Base-by-base conservation (phyloP, 2,113 vertebrate species). In the Neoarius graeffei region DNA sequence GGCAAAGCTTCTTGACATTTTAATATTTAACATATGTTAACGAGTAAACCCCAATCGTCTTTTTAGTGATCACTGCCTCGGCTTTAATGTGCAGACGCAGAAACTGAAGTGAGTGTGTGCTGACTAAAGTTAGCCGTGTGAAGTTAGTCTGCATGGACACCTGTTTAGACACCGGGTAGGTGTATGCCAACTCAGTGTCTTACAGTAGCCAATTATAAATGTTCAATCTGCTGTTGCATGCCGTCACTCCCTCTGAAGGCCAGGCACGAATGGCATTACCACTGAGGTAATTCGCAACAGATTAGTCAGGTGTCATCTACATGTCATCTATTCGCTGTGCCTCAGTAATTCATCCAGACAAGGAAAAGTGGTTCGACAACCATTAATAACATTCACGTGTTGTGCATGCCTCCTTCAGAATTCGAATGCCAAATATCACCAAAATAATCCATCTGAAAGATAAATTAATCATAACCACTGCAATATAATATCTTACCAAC, bases 131-230 rank as follows among this genome's bases (percentile, higher is more conserved):
- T 79, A 69, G 80, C 86, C 3, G 25, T 9, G 14, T 85, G n/a
- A 81, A 57, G 42, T 74, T 81, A 59, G 69, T 52, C 79, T 77
- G 59, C 54, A 15, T 15, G 42, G 9, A 52, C 86, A 89, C 79
- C 81, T 89, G 88, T 73, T 77, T n/a, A 81, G n/a, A 90, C 87
- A 87, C 86, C 77, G 69, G 56, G 57, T 56, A 86, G 81, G 89
- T 92, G 73, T 83, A 85, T 80, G 88, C 62, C 81, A 91, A 83
- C 23, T 82, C 86, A 86, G 88, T 74, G 50, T 89, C 86, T 84
- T 90, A 91, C 87, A 88, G 85, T 88, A 85, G 48, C 79, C 81
- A 52, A 67, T 86, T 91, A 91, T 92, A 91, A 93, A 93, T 92
- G 91, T 88, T 64, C 76, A 84, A 90, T 84, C 91, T 93, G 89